Conservation (phyloP, 2,888 invertebrate species). For the Harpalus rufipes region DNA sequence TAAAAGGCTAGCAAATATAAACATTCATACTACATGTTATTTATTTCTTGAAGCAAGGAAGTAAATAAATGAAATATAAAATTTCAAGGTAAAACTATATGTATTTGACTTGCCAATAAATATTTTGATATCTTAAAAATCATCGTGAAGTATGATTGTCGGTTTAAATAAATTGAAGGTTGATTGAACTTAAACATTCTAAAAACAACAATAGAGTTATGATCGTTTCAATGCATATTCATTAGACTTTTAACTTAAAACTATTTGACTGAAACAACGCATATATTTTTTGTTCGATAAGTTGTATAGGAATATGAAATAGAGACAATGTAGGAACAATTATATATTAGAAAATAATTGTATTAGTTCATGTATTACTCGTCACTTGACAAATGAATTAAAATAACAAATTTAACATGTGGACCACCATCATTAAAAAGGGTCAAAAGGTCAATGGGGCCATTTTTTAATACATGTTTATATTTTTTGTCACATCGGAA, state of each 20-base stretch:
- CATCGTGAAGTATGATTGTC: constrained; percentile 3
- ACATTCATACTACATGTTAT: neutral
- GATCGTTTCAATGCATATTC: constrained; percentile 24
- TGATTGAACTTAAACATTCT: constrained; percentile 38
- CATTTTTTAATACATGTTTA: too few species aligned
- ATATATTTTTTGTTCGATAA: constrained; percentile 14
- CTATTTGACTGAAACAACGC: constrained; percentile 1
- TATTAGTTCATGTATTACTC: constrained; percentile 20
- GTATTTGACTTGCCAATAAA: constrained; percentile 3
- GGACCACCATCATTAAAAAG: too few species aligned
- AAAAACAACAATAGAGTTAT: constrained; percentile 26
- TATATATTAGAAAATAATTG: neutral
- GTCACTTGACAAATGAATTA: neutral
- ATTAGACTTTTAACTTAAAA: constrained; percentile 13
- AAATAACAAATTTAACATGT: constrained; percentile 1
- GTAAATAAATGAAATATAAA: constrained; percentile 29
- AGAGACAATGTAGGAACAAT: constrained; percentile 8
- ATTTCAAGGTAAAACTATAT: constrained; percentile 26
- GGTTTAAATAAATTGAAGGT: constrained; percentile 58
- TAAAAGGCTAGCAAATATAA: neutral
- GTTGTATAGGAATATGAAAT: constrained; percentile 2
- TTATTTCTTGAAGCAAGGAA: constrained; percentile 8
- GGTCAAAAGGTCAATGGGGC: too few species aligned
- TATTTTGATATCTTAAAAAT: constrained; percentile 39
- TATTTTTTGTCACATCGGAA: too few species aligned